These are phyloP conservation scores for Lepidostoma basale DNA, from an alignment of 1,140 invertebrate genomes.

Conservation along the genomic window DNA sequence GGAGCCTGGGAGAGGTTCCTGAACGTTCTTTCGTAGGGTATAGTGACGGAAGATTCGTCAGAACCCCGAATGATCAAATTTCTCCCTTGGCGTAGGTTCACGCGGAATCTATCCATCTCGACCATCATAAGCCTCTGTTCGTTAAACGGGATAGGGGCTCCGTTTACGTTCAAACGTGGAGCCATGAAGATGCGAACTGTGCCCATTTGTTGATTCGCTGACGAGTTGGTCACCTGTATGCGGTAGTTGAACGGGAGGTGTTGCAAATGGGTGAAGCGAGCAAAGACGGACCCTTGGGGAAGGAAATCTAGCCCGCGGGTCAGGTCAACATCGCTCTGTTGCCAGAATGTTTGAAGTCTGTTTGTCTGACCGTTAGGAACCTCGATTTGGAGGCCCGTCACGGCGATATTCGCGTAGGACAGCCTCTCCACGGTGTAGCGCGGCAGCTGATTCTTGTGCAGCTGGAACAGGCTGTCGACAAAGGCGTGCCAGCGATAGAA, in stretches of 20 bases:
- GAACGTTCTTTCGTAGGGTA: conserved; percentile 75
- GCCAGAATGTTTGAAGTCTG: conserved; percentile 71
- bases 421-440: conserved; percentile 63
- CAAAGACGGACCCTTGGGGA: conserved; percentile 71
- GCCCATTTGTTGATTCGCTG: conserved; percentile 57
- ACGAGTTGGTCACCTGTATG: conserved; percentile 68
- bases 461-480: conserved; percentile 78
- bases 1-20: conserved; percentile 64
- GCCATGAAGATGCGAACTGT: conserved; percentile 79
- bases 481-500: conserved; percentile 86
- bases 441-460: conserved; percentile 74
- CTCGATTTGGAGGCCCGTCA: conserved; percentile 62
- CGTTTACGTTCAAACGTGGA: conserved; percentile 73
- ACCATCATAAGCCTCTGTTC: conserved; percentile 75
- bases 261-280: conserved; percentile 75
- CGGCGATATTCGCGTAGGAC: conserved; percentile 66
- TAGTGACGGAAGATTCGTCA: conserved; percentile 72
- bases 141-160: conserved; percentile 64
- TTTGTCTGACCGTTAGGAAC: conserved; percentile 60
- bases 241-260: conserved; percentile 73
- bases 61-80: conserved; percentile 69
- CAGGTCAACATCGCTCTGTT: conserved; percentile 74
- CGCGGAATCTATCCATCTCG: conserved; percentile 78
- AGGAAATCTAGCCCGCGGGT: conserved; percentile 78
- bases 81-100: conserved; percentile 65